Conservation (phyloP, 2,113 vertebrate genomes). For the Atherinomorus stipes region DNA sequence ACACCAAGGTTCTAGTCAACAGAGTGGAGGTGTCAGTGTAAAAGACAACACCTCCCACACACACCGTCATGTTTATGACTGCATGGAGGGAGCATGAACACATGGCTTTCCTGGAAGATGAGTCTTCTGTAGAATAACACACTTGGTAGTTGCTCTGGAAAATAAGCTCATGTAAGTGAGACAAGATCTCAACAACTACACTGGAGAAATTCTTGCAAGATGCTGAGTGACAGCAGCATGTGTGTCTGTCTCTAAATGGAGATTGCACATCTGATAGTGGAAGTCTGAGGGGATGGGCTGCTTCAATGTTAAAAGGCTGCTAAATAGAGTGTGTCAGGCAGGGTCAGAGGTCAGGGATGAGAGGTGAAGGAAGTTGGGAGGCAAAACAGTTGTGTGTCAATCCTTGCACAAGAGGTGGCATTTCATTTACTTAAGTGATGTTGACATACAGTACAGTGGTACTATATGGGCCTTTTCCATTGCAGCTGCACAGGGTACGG, state of each 20-base stretch:
- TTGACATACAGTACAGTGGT: rapidly evolving
- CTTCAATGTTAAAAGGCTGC: constrained; percentile 63
- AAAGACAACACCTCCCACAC: constrained; percentile 49
- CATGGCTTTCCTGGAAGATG: constrained; percentile 16
- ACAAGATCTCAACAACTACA: neutral
- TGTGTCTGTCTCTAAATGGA: constrained; percentile 53
- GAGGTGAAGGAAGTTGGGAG: neutral
- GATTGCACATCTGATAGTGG: constrained; percentile 47
- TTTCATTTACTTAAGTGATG: neutral
- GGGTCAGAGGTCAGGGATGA: constrained; percentile 38
- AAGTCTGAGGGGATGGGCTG: constrained; percentile 39
- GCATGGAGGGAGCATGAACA: constrained; percentile 12
- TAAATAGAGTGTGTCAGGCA: constrained; percentile 50
- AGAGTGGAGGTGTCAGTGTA: constrained; percentile 58
- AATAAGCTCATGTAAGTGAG: too few relatives aligned
- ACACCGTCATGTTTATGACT: constrained; percentile 67
- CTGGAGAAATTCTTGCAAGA: neutral
- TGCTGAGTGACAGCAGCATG: constrained; percentile 57
- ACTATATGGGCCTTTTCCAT: too few relatives aligned
- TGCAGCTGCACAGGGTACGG: too few relatives aligned
- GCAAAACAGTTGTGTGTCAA: constrained; percentile 22
- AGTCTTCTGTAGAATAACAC: neutral
- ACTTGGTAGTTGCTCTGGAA: neutral
- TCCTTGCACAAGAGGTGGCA: constrained; percentile 13
- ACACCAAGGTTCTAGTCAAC: constrained; percentile 65